phyloP scores from a whole-genome alignment of 2,797 vertebrate species.

The Chloroceryle inda region DNA sequence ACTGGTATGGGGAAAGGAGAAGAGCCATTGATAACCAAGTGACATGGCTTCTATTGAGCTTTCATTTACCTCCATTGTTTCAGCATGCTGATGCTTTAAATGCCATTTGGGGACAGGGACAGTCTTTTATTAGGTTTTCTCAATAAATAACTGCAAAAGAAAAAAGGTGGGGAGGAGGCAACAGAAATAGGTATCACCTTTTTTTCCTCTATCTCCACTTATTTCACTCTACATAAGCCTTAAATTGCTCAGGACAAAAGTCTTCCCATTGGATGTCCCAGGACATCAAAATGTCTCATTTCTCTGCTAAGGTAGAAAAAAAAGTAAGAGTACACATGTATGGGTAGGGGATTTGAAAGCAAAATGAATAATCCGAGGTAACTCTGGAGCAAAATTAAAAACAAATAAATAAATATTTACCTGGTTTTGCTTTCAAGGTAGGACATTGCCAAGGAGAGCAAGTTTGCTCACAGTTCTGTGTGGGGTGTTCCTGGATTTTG shows the following conservation, averaged over 20 bases:
- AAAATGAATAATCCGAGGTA: neutral
- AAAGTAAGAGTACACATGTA: rapidly evolving
- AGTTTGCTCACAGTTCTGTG: neutral
- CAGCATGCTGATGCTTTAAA: neutral
- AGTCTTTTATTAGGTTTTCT: neutral
- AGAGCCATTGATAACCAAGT: neutral
- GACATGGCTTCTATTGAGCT: neutral
- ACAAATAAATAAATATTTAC: neutral
- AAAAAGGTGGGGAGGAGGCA: neutral
- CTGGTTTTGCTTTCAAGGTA: neutral
- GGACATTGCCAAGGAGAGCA: neutral
- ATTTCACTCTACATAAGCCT: neutral
- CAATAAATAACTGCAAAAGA: neutral
- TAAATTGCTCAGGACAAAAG: neutral
- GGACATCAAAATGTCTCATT: neutral
- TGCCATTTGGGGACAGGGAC: neutral
- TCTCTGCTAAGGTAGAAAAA: neutral
- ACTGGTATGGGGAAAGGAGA: neutral
- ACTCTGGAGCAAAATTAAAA: conserved; percentile 10
- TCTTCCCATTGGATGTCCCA: neutral
- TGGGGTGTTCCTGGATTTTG: neutral
- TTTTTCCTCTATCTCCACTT: neutral
- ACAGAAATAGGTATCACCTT: neutral
- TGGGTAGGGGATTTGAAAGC: neutral
- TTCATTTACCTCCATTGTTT: neutral